Conservation (phyloP, 1,140 invertebrate genomes). For the Drosophila pectinifera region DNA sequence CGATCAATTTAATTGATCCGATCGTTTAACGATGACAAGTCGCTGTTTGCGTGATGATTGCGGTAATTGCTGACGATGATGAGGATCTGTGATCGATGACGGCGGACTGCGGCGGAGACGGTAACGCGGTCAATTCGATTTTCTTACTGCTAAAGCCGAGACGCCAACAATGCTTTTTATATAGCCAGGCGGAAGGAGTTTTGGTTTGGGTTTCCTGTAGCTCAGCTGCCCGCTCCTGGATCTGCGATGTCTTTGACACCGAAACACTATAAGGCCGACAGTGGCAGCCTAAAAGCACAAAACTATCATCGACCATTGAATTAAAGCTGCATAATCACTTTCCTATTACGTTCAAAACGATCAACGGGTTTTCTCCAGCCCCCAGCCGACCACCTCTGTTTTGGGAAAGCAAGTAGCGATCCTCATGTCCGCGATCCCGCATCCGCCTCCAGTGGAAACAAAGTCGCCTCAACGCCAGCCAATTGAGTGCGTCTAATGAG, state of each 20-base stretch:
- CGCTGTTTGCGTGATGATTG: slow-evolving; percentile 3
- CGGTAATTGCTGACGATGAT: slow-evolving; percentile 12
- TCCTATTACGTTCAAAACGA: slow-evolving; percentile 71
- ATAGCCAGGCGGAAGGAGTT: slow-evolving; percentile 78
- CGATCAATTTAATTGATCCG: slow-evolving; percentile 41
- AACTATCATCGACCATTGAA: slow-evolving; percentile 50
- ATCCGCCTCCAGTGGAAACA: slow-evolving; percentile 14
- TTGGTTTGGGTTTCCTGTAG: slow-evolving; percentile 67
- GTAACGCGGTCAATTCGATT: slow-evolving; percentile 72
- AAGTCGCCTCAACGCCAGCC: slow-evolving; percentile 43
- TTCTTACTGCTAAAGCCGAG: slow-evolving; percentile 60
- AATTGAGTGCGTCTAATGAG: slow-evolving; percentile 80
- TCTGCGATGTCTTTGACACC: slow-evolving; percentile 59
- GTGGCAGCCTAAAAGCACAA: slow-evolving; percentile 22
- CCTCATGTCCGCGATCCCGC: slow-evolving; percentile 16
- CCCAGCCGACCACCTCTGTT: slow-evolving; percentile 43
- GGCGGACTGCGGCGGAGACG: slow-evolving; percentile 30
- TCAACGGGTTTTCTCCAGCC: slow-evolving; percentile 66
- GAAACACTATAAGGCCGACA: slow-evolving; percentile 54
- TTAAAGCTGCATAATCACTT: slow-evolving; percentile 78
- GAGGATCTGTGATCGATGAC: slow-evolving; percentile 17
- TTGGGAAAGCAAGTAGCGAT: slow-evolving; percentile 64
- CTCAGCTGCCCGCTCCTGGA: slow-evolving; percentile 39
- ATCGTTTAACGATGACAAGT: slow-evolving; percentile 24
- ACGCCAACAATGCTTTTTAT: slow-evolving; percentile 77